Conservation (phyloP, 2,888 invertebrate genomes). For the Ophraella communa region DNA sequence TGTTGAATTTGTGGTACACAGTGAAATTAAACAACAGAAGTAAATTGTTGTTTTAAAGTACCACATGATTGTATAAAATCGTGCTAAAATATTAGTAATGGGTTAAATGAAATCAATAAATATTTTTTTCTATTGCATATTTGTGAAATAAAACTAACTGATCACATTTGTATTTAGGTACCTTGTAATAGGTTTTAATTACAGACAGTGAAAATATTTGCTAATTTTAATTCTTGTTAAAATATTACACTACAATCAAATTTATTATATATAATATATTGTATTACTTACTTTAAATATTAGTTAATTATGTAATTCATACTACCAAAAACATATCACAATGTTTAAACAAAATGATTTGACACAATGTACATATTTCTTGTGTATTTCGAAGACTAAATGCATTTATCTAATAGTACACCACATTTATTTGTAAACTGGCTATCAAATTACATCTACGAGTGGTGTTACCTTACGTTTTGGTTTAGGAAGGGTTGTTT, state of each 20-base stretch:
- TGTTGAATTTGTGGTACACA: neutral
- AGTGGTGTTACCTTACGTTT: conserved; percentile 16
- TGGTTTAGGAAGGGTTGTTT: conserved; percentile 20
- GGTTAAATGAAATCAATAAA: no score
- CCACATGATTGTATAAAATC: neutral
- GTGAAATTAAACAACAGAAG: conserved; percentile 4
- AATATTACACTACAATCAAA: no score
- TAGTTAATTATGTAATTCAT: no score
- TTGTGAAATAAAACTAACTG: no score
- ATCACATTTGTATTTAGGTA: no score
- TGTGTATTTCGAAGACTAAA: neutral
- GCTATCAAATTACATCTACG: conserved; percentile 27
- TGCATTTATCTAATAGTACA: conserved; percentile 2
- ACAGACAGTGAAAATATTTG: no score
- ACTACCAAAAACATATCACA: neutral
- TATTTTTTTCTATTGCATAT: no score
- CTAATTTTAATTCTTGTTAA: no score
- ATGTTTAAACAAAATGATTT: neutral
- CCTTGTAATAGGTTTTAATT: no score
- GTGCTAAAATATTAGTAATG: no score
- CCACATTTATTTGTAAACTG: conserved; percentile 19
- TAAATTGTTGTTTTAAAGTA: neutral
- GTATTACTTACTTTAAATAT: no score
- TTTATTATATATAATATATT: no score
- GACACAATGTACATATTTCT: neutral